Evolutionary conservation across 2,888 invertebrate genomes (phyloP).

Genomic region (Hipparchia semele): DNA sequence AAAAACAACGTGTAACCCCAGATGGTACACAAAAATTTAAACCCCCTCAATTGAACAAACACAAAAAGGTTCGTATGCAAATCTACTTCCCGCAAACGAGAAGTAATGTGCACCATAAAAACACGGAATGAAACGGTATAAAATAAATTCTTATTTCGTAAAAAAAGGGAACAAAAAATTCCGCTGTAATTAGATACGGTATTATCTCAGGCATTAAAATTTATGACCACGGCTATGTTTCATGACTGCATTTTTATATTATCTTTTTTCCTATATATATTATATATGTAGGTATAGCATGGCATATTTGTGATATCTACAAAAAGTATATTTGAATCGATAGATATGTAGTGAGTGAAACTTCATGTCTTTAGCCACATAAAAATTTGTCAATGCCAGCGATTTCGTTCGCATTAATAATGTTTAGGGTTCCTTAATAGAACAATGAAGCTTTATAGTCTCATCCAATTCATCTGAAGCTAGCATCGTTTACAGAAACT

Average conservation of each 20-base stretch:
- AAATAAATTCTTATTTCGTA: slow-evolving; percentile 42
- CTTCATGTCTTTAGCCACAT: no score
- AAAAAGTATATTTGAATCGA: no score
- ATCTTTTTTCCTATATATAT: background rate
- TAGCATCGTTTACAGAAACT: no score
- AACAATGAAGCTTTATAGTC: no score
- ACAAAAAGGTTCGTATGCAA: slow-evolving; percentile 40
- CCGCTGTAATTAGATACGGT: slow-evolving; percentile 40
- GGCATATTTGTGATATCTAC: no score
- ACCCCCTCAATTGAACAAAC: slow-evolving; percentile 25
- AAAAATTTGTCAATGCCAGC: no score
- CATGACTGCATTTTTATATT: slow-evolving; percentile 33
- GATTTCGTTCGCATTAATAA: no score
- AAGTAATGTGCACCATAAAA: slow-evolving; percentile 42
- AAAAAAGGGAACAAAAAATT: slow-evolving; percentile 37
- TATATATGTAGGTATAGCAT: no score
- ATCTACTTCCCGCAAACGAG: slow-evolving; percentile 36
- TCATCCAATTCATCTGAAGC: no score
- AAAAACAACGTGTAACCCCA: slow-evolving; percentile 18
- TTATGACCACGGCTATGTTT: slow-evolving; percentile 34
- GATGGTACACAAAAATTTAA: slow-evolving; percentile 25
- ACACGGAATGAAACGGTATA: slow-evolving; percentile 36
- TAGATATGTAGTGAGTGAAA: no score
- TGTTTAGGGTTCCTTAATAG: no score
- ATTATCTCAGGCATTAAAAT: slow-evolving; percentile 39